Evolutionary conservation across 2,888 invertebrate genomes (phyloP).

Genomic region (Mythimna albipuncta): DNA sequence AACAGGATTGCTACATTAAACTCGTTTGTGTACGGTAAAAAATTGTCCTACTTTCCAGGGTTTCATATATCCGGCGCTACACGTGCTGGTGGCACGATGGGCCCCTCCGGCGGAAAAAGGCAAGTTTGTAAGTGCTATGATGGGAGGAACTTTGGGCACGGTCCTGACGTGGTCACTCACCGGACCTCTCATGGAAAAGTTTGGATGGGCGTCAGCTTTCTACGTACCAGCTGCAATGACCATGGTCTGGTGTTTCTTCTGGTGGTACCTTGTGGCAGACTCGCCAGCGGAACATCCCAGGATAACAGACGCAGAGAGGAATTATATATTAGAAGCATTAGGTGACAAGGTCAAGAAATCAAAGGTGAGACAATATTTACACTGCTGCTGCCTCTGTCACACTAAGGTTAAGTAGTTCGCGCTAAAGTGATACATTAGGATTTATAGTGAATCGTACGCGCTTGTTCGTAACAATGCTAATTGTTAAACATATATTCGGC

Average conservation of each 20-base stretch:
- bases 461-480: slow-evolving; percentile 52
- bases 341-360: slow-evolving; percentile 90
- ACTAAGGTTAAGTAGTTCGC: slow-evolving; percentile 57
- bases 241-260: slow-evolving; percentile 89
- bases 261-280: slow-evolving; percentile 92
- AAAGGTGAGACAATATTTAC: slow-evolving; percentile 85
- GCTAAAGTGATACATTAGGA: slow-evolving; percentile 64
- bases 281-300: slow-evolving; percentile 92
- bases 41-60: slow-evolving; percentile 83
- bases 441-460: slow-evolving; percentile 43
- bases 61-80: slow-evolving; percentile 92
- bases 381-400: slow-evolving; percentile 31
- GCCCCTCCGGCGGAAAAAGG: slow-evolving; percentile 94
- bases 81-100: slow-evolving; percentile 93
- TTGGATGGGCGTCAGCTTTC: slow-evolving; percentile 93
- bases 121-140: slow-evolving; percentile 93
- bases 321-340: slow-evolving; percentile 91
- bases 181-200: slow-evolving; percentile 91
- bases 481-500: slow-evolving; percentile 47
- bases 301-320: slow-evolving; percentile 91
- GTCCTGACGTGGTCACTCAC: slow-evolving; percentile 93
- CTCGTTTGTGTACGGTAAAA: slow-evolving; percentile 43
- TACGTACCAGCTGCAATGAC: slow-evolving; percentile 91
- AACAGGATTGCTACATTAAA: slow-evolving; percentile 36
- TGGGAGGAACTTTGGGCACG: slow-evolving; percentile 94